Evolutionary conservation across 2,797 vertebrate species (phyloP), one percentile per base, ranked within the genome.

Genomic region (Gymnodraco acuticeps): DNA sequence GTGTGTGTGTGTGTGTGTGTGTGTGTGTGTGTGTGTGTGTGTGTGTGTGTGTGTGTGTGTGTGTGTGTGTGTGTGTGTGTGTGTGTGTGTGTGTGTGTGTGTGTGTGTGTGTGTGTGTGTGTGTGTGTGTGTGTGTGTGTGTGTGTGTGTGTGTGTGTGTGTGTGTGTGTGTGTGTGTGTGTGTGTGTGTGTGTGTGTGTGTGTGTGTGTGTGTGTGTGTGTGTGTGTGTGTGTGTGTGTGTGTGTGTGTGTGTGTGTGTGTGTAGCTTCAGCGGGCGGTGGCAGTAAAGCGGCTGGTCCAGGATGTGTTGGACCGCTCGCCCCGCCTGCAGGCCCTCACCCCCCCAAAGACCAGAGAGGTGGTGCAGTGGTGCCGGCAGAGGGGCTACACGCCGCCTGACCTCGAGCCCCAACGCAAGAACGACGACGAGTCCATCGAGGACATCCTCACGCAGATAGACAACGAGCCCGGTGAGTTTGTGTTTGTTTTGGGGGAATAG

Each of bases 361-460:
- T 99, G 75, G 96, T 97, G 33, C 96, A 97, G 79, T 99, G 98
- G 98, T 99, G 98, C 77, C 95, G 97, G 1, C 96, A 96, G 83
- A 96, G 96, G 3, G 98, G 97, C 76, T 98, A 97, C 90, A 99
- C 97, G 0, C 98, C 97, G 0, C 93, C 93, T 0, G 93, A 99
- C 82, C 97, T 96, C 0, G 97, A 99, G 90, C 94, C 94, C 53
- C 87, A 95, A 58, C 90, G 90, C 17, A 94, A 58, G 0, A 90
- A 78, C 0, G 96, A 98, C 0, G 96, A 97, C 51, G 97, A 98
- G 86, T 98, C 97, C 0, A 98, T 99, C 0, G 98, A 99, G 85
- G 98, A 99, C 0, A 97, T 99, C 80, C 94, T 99, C 70, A 98
- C 97, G 0, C 98, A 97, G 92, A 99, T 99, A 11, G 98, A 99